These are phyloP conservation scores for Bhutanitis thaidina DNA, from an alignment of 2,888 invertebrate genomes.

Conservation along the genomic window DNA sequence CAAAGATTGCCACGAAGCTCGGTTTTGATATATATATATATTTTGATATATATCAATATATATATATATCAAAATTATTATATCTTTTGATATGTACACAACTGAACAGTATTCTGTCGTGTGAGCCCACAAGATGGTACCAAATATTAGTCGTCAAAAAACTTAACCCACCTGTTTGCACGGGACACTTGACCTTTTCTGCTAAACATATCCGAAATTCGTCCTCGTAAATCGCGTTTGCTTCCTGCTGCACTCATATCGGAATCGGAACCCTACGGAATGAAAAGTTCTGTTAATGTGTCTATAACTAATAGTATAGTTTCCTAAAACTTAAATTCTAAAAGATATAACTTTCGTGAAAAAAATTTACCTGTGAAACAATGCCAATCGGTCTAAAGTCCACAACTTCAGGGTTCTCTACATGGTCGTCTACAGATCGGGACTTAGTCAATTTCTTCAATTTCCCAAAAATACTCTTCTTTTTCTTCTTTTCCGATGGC, in stretches of 20 bases:
- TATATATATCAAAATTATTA: too few species aligned
- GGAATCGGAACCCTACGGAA: slow-evolving; percentile 82
- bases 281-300: too few species aligned
- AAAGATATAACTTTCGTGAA: not conserved
- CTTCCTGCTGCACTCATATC: slow-evolving; percentile 85
- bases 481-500: slow-evolving; percentile 88
- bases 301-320: too few species aligned
- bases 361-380: slow-evolving; percentile 68
- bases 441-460: slow-evolving; percentile 92
- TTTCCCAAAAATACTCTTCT: slow-evolving; percentile 91
- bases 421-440: slow-evolving; percentile 87
- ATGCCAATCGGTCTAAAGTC: slow-evolving; percentile 75
- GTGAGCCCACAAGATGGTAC: too few species aligned
- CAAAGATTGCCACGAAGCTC: too few species aligned
- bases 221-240: slow-evolving; percentile 88
- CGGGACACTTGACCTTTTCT: slow-evolving; percentile 82
- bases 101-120: too few species aligned
- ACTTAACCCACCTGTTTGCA: slow-evolving; percentile 81
- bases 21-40: too few species aligned
- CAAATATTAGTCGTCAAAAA: too few species aligned
- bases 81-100: too few species aligned
- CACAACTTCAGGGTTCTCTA: slow-evolving; percentile 53
- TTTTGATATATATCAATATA: too few species aligned
- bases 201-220: slow-evolving; percentile 91
- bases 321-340: too few species aligned